Evolutionary conservation across 2,797 vertebrate species (phyloP).

Genomic region (Valencia hispanica): DNA sequence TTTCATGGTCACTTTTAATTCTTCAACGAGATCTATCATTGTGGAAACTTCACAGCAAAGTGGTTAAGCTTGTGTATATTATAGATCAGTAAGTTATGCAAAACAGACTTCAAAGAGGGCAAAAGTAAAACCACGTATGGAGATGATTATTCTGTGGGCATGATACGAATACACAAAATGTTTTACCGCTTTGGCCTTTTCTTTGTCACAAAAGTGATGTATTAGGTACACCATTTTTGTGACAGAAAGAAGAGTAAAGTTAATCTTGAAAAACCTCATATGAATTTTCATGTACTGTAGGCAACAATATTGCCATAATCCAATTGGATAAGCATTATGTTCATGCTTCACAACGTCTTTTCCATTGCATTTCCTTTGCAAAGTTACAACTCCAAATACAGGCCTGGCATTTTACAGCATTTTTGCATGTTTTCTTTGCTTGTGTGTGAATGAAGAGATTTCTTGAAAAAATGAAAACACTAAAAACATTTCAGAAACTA

Average conservation of each 20-base stretch:
- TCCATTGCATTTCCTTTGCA: not conserved
- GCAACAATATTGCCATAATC: no score
- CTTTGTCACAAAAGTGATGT: not conserved
- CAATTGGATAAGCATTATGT: no score
- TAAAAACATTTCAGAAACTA: not conserved
- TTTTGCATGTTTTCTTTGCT: not conserved
- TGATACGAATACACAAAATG: not conserved
- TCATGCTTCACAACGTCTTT: not conserved
- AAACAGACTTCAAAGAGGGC: constrained; percentile 1
- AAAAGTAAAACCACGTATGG: not conserved
- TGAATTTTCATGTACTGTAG: no score
- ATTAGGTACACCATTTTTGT: not conserved
- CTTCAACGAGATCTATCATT: constrained; percentile 9
- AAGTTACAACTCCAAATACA: not conserved
- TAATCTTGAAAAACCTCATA: no score
- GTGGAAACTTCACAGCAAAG: constrained; percentile 33
- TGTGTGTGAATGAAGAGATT: not conserved
- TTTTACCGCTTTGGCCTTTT: not conserved
- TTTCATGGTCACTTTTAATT: constrained; percentile 7
- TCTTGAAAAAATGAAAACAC: not conserved
- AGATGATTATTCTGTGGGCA: not conserved
- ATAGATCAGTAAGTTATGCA: not conserved
- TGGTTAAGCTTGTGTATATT: not conserved
- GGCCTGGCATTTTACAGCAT: not conserved
- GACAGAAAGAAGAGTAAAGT: no score